Evolutionary conservation across 2,113 vertebrate species (phyloP).

Genomic region (Ciconia stormi): DNA sequence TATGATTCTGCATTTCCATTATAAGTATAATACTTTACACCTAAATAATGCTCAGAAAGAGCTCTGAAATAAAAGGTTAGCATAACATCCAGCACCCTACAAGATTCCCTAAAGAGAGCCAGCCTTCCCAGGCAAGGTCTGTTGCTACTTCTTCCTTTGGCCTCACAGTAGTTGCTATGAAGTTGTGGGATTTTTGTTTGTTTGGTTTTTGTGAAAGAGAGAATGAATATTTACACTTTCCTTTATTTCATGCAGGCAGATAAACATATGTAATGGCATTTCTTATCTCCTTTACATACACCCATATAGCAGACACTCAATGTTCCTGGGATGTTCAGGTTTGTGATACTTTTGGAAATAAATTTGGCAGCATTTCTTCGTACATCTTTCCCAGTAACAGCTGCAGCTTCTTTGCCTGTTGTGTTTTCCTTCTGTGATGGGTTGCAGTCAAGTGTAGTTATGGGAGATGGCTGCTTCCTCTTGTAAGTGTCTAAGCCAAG

Average conservation of each 20-base stretch:
- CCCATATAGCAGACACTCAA: not conserved
- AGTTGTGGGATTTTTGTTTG: not conserved
- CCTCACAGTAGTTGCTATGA: not conserved
- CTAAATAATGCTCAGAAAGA: not conserved
- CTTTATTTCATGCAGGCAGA: not conserved
- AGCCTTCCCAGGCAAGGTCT: not conserved
- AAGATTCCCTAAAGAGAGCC: not conserved
- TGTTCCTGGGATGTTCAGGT: constrained; percentile 49
- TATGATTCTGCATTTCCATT: not conserved
- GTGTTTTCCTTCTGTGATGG: constrained; percentile 65
- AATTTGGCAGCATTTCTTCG: constrained; percentile 31
- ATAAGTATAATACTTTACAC: not conserved
- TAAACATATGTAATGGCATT: not conserved
- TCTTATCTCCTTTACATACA: not conserved
- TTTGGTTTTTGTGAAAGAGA: not conserved
- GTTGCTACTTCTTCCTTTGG: not conserved
- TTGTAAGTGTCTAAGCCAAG: not conserved
- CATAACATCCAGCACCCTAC: not conserved
- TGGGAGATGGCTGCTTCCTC: constrained; percentile 32
- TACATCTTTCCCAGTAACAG: constrained; percentile 45
- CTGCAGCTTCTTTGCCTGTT: constrained; percentile 60
- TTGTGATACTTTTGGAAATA: constrained; percentile 55
- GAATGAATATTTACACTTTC: not conserved
- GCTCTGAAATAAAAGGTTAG: not conserved
- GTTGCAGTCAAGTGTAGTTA: constrained; percentile 44